Percentiles rank a stretch among this genome's conserved stretches.
phyloP scores from a whole-genome alignment of 2,113 vertebrate species.

The Bambusicola thoracicus region DNA sequence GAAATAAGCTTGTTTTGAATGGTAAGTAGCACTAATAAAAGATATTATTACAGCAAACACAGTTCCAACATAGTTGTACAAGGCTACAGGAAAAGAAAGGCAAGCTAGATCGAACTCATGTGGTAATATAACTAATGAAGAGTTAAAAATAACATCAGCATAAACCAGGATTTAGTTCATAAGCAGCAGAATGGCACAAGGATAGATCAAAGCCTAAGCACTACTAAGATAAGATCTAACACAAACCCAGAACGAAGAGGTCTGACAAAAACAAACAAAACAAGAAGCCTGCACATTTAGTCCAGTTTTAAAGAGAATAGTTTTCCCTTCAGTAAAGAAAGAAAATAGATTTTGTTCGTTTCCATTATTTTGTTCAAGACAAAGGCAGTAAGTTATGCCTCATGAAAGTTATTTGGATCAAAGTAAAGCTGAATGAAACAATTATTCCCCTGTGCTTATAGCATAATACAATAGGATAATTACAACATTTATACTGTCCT shows the following conservation, averaged over 20 bases:
- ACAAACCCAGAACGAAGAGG: background rate
- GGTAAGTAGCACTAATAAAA: background rate
- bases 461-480: conserved; percentile 1
- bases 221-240: conserved; percentile 6
- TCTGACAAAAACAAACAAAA: background rate
- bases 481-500: background rate
- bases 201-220: conserved; percentile 12
- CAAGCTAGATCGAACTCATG: background rate
- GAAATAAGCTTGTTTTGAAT: background rate
- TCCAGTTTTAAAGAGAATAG: background rate
- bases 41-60: background rate
- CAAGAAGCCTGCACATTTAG: background rate
- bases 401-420: background rate
- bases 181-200: background rate
- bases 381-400: background rate
- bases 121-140: background rate
- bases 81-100: background rate
- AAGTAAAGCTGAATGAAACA: background rate
- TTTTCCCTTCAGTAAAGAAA: background rate
- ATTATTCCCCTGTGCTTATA: conserved; percentile 7
- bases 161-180: background rate
- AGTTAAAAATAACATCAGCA: background rate
- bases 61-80: background rate
- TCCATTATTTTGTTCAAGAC: background rate
- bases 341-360: background rate